phyloP scores from a whole-genome alignment of 2,113 vertebrate genomes.

The Lonchura striata region DNA sequence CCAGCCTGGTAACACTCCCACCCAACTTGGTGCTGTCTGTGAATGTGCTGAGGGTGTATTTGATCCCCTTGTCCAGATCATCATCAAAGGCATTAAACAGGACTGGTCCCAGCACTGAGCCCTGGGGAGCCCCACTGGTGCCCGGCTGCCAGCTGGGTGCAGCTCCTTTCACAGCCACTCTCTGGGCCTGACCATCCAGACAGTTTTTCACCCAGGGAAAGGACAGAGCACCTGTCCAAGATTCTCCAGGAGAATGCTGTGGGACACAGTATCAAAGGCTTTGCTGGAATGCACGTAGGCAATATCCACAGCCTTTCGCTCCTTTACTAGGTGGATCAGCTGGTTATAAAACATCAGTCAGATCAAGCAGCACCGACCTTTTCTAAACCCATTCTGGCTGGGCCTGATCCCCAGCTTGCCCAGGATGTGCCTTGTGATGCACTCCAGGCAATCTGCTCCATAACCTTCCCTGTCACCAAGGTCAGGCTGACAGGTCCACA shows the following conservation, averaged over 20 bases:
- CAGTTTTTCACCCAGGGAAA: neutral
- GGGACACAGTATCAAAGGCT: neutral
- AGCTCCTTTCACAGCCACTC: neutral
- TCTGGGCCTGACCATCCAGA: neutral
- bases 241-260: neutral
- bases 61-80: neutral
- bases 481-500: neutral
- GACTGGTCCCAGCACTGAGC: neutral
- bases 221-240: neutral
- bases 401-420: neutral
- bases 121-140: neutral
- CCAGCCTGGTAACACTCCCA: neutral
- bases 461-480: neutral
- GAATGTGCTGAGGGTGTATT: neutral
- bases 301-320: neutral
- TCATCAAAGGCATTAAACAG: neutral
- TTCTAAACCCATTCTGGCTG: neutral
- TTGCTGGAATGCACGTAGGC: neutral
- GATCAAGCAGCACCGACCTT: neutral
- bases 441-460: neutral
- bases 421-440: neutral
- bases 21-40: fast-evolving
- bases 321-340: neutral
- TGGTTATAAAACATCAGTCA: neutral
- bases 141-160: neutral